Evolutionary conservation across 2,113 vertebrate species (phyloP), one percentile per base, ranked within the genome.

Genomic region (Mesembrinibis cayennensis): DNA sequence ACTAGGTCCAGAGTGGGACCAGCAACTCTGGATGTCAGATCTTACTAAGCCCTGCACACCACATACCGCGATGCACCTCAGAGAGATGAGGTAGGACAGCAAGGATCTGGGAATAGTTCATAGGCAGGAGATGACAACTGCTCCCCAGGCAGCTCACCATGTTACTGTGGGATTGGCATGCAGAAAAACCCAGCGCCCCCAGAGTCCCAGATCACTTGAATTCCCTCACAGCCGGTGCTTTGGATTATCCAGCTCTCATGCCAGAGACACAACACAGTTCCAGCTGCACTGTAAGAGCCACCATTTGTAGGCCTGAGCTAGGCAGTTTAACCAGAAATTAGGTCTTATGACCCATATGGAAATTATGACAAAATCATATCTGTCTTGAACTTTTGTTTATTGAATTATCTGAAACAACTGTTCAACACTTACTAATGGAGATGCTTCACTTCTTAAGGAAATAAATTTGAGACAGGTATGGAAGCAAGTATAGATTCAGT

Each of bases 151-250:
- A 82, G 52, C 66, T 42, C 66, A 32, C 36, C 49, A 45, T 19
- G 32, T 53, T 53, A 30, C 34, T 26, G 22, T 36, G 76, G 34
- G 36, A 80, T 4, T 83, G 63, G 72, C 80, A 74, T 16, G 32
- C 53, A 87, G 82, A 83, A 58, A 79, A 87, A 36, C 6, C 5
- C 19, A 49, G 20, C 18, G 29, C 7, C n/a, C 52, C 49, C 45
- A 42, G 66, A 66, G 45, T 18, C 7, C 32, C 20, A 40, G 5
- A 80, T 27, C 17, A 71, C 38, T n/a, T 71, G 32, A 90, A 90
- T 59, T 77, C 15, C 18, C 34, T 53, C 4, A 1, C 18, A 87
- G 59, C 11, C 0, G 0, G 32, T 50, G 18, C 40, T 81, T 92
- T 45, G 1, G 67, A 84, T 45, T 69, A 77, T 21, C 13, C 20